phyloP scores from a whole-genome alignment of 1,140 invertebrate species.

The Drosophila mauritiana region DNA sequence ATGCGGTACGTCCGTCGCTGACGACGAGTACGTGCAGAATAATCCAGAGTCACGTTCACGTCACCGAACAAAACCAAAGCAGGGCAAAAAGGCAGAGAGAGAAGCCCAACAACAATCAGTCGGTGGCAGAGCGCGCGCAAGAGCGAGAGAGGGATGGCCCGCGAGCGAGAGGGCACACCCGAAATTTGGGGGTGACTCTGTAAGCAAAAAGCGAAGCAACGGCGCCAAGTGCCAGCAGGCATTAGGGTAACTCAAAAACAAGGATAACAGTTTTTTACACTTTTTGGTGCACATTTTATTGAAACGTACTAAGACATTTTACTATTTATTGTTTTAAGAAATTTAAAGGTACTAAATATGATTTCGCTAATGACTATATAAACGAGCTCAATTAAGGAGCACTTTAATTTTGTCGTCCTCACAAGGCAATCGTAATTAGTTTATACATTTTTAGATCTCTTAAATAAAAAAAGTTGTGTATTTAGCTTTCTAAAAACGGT shows the following conservation, averaged over 20 bases:
- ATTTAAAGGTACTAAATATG: too few species aligned
- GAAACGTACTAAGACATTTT: too few species aligned
- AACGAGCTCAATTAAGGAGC: too few species aligned
- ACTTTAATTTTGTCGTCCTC: too few species aligned
- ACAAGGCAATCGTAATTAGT: too few species aligned
- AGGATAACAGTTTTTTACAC: background rate
- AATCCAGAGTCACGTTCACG: slow-evolving; percentile 83
- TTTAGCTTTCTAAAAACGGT: too few species aligned
- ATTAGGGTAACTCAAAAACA: slow-evolving; percentile 10
- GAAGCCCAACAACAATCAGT: slow-evolving; percentile 25
- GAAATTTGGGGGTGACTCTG: slow-evolving; percentile 73
- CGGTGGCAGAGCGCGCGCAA: slow-evolving; percentile 16
- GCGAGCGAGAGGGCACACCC: slow-evolving; percentile 37
- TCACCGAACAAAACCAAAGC: slow-evolving; percentile 84
- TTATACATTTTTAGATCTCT: too few species aligned
- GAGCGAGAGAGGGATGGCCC: slow-evolving; percentile 22
- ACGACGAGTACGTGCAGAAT: slow-evolving; percentile 84
- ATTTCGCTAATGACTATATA: too few species aligned
- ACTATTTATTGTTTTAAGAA: too few species aligned
- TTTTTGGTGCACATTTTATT: too few species aligned
- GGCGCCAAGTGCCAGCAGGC: slow-evolving; percentile 19
- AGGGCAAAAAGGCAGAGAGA: slow-evolving; percentile 68
- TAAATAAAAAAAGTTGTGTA: too few species aligned
- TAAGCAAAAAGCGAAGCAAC: slow-evolving; percentile 35
- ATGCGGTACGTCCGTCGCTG: slow-evolving; percentile 82